Percentiles rank a stretch among this genome's conserved stretches.
Conservation (phyloP, 2,113 vertebrate genomes). For the Reinhardtius hippoglossoides region DNA sequence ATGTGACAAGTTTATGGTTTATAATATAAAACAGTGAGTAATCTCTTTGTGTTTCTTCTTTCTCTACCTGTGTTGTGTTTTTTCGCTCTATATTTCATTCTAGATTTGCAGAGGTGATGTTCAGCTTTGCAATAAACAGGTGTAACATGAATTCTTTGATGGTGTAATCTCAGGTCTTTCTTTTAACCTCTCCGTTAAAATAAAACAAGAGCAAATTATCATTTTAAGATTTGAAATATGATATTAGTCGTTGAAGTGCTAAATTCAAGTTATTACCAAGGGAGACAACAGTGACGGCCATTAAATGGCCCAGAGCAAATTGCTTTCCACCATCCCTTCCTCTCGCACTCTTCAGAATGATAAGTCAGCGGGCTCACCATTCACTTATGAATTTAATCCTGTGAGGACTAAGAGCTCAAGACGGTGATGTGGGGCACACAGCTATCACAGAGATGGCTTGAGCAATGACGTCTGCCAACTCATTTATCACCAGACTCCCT, state of each 20-base stretch:
- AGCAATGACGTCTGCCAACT: constrained; percentile 70
- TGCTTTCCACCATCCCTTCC: constrained; percentile 27
- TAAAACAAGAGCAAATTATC: too few relatives aligned
- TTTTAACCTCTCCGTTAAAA: too few relatives aligned
- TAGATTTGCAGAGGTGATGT: neutral
- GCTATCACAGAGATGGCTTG: constrained; percentile 69
- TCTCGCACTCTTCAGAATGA: constrained; percentile 43
- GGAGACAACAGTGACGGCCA: constrained; percentile 38
- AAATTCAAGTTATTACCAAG: constrained; percentile 5
- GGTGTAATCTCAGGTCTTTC: neutral
- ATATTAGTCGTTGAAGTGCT: neutral
- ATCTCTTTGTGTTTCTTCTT: neutral
- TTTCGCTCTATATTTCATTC: neutral
- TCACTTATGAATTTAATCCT: constrained; percentile 71
- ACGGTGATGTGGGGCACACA: constrained; percentile 46
- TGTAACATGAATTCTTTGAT: neutral
- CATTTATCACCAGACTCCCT: constrained; percentile 73
- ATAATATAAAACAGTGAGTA: neutral
- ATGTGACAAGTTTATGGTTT: neutral
- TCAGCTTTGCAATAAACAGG: neutral
- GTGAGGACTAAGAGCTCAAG: constrained; percentile 52
- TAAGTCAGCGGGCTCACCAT: constrained; percentile 56
- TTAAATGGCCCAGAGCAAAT: constrained; percentile 20
- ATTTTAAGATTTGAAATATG: neutral
- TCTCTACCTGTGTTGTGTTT: neutral